Percentiles rank a stretch among this genome's conserved stretches.
Conservation (phyloP, 2,888 invertebrate genomes). For the Lordiphosa fenestrarum region DNA sequence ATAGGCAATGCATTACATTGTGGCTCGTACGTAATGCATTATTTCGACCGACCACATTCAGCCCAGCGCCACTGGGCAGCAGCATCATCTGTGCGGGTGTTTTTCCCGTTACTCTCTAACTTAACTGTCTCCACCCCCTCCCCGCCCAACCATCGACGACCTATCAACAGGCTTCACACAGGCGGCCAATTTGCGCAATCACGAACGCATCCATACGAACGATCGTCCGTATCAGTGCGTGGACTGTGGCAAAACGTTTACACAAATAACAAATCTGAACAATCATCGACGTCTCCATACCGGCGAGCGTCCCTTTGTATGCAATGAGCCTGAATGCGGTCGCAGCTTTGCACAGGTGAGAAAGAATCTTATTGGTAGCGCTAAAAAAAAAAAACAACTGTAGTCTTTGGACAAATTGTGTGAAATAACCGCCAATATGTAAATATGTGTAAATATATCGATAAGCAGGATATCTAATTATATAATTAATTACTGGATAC, state of each 20-base stretch:
- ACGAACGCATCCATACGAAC: conserved; percentile 80
- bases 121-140: too few species aligned
- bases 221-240: conserved; percentile 80
- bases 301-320: conserved; percentile 80
- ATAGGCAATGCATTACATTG: too few species aligned
- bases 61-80: too few species aligned
- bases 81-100: not conserved
- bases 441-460: too few species aligned
- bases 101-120: too few species aligned
- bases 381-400: not conserved
- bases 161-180: conserved; percentile 78
- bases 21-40: too few species aligned
- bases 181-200: conserved; percentile 80
- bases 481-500: too few species aligned
- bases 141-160: too few species aligned
- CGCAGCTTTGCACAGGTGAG: conserved; percentile 80
- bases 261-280: conserved; percentile 80
- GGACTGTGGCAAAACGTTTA: conserved; percentile 81
- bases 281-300: conserved; percentile 80
- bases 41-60: too few species aligned
- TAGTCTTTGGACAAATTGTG: too few species aligned
- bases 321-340: conserved; percentile 80
- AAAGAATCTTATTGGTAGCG: conserved; percentile 11
- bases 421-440: too few species aligned
- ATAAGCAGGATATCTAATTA: too few species aligned